Evolutionary conservation across 2,113 vertebrate genomes (phyloP).

Genomic region (Sminthopsis crassicaudata): DNA sequence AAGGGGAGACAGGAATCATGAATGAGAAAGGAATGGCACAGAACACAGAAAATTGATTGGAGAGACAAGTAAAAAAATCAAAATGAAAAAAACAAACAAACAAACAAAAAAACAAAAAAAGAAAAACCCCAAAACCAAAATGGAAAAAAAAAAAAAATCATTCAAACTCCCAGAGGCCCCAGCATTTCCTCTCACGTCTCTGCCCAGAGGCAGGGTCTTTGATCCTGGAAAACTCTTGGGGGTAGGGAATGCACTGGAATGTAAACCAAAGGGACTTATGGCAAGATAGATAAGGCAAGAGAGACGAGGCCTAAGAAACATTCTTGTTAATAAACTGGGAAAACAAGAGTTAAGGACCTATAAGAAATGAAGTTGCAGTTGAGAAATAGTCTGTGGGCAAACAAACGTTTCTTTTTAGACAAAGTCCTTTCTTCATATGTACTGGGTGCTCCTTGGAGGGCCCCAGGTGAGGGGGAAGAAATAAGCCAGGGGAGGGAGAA

Average conservation of each 20-base stretch:
- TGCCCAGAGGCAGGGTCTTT: conserved; percentile 68
- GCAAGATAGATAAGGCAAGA: conserved; percentile 27
- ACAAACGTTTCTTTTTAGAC: conserved; percentile 36
- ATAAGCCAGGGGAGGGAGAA: conserved; percentile 22
- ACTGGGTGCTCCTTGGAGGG: conserved; percentile 47
- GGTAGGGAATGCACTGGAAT: conserved; percentile 32
- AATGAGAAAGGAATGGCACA: conserved; percentile 55
- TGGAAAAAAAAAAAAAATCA: conserved; percentile 49
- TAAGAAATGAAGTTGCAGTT: conserved; percentile 60
- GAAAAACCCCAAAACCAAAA: conserved; percentile 45
- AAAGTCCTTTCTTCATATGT: conserved; percentile 44
- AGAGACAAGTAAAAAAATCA: conserved; percentile 58
- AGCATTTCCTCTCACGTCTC: conserved; percentile 81
- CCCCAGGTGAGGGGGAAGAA: conserved; percentile 46
- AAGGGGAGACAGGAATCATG: conserved; percentile 58
- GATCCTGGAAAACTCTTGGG: conserved; percentile 51
- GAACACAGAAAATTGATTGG: conserved; percentile 67
- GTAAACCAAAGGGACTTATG: conserved; percentile 37
- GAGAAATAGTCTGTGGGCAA: conserved; percentile 48
- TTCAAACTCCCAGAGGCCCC: conserved; percentile 73
- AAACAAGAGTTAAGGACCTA: conserved; percentile 59
- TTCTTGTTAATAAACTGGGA: conserved; percentile 53
- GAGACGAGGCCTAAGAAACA: conserved; percentile 39
- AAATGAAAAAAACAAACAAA: neutral
- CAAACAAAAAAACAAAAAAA: neutral